Percentiles rank a stretch among this genome's conserved stretches.
These are phyloP conservation scores for Elaeidobius kamerunicus DNA, from an alignment of 2,888 invertebrate genomes.

Conservation along the genomic window DNA sequence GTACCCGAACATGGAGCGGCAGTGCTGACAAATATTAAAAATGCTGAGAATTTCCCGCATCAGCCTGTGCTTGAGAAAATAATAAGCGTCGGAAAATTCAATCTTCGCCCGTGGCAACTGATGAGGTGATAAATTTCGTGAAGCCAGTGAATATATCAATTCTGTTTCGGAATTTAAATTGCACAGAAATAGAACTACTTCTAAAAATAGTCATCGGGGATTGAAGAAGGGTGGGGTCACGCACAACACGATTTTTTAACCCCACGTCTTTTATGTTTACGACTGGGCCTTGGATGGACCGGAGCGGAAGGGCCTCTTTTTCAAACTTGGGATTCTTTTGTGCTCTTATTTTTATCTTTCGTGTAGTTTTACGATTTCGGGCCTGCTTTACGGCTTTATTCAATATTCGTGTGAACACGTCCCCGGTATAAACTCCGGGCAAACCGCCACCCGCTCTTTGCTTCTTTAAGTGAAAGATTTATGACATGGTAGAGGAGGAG, in stretches of 20 bases:
- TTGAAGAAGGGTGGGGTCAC: no score
- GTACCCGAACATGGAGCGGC: no score
- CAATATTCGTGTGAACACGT: conserved; percentile 24
- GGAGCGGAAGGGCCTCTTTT: conserved; percentile 15
- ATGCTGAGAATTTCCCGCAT: no score
- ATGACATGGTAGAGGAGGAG: background rate
- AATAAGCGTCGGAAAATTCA: conserved; percentile 26
- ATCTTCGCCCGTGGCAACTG: no score
- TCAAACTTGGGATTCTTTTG: conserved; percentile 22
- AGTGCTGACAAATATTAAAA: no score
- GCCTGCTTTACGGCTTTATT: conserved; percentile 25
- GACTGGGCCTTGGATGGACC: background rate
- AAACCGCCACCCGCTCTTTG: background rate
- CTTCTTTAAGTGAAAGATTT: conserved; percentile 10
- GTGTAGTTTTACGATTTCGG: conserved; percentile 24
- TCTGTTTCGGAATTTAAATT: no score
- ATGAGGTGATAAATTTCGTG: no score
- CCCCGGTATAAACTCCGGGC: conserved; percentile 15
- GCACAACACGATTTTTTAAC: conserved; percentile 2
- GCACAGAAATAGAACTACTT: no score
- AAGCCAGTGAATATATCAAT: no score
- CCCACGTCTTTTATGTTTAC: conserved; percentile 14
- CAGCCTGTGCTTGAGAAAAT: conserved; percentile 22
- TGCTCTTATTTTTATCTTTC: conserved; percentile 13
- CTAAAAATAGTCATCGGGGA: no score